Base-by-base conservation (phyloP, 2,113 vertebrate genomes). In the Phalacrocorax pelagicus region DNA sequence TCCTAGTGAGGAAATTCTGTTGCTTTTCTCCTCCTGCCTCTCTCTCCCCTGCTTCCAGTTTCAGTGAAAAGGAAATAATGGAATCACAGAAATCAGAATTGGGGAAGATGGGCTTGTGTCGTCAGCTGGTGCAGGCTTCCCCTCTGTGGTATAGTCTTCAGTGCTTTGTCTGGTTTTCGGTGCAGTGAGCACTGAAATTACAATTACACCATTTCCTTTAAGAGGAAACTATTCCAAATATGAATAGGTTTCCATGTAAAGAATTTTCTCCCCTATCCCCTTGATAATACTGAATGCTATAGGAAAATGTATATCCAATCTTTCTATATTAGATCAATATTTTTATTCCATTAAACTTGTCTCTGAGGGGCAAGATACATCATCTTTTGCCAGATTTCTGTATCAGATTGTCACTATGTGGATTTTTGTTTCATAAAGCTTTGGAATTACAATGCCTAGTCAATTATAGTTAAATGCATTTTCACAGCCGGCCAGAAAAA, bases 391-490 rank as follows among this genome's bases (percentile, higher is more conserved):
- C 94, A 97, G 94, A 92, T 96, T 96, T 94, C 94, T 94, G 62
- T 93, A 85, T 95, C 94, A 96, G 96, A 86, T 96, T 97, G 97
- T 97, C 96, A 96, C 96, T 97, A 19, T 49, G 44, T 51, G 94
- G 96, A 90, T 90, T 97, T 97, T 81, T 96, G 81, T 90, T 96
- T 94, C 91, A 91, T 90, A 96, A 96, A 96, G 94, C 95, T 94
- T 95, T 84, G 89, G 96, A 97, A 97, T 97, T 97, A 96, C 95
- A 97, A 85, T 96, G 97, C 96, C 89, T 95, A 88, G 72, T 94
- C 97, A 97, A 97, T 97, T 97, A 97, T 26, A 95, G 94, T 97
- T 97, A 97, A 97, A 97, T 95, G 97, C 96, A 86, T 97, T 97
- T 97, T 97, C 97, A 96, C 96, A 97, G 96, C 96, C 73, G n/a